Conservation (phyloP, 2,797 vertebrate genomes). For the Trichosurus vulpecula region DNA sequence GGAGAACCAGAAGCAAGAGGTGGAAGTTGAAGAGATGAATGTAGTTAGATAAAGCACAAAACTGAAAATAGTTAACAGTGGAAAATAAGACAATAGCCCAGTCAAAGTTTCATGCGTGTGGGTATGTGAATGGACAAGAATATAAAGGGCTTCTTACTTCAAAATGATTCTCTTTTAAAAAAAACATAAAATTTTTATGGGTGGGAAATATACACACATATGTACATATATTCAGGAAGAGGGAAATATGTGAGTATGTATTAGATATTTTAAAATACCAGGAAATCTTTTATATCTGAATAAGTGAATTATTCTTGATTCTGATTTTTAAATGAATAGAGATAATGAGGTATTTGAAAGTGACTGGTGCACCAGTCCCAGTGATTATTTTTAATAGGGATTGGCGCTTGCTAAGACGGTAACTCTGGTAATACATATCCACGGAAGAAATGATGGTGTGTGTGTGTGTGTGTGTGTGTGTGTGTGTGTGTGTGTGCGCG, state of each 20-base stretch:
- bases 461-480: no score
- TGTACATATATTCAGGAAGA: neutral
- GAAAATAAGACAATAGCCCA: neutral
- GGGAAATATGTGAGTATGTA: neutral
- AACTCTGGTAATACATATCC: slow-evolving; percentile 56
- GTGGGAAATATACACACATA: neutral
- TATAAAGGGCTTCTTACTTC: neutral
- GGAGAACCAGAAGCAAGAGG: neutral
- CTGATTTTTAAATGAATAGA: slow-evolving; percentile 78
- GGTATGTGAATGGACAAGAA: neutral
- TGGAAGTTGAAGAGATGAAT: neutral
- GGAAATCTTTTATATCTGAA: slow-evolving; percentile 15
- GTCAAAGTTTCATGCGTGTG: neutral
- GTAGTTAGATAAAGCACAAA: neutral
- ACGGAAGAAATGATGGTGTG: slow-evolving; percentile 58
- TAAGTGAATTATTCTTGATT: slow-evolving; percentile 65
- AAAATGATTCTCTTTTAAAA: neutral
- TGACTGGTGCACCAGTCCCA: slow-evolving; percentile 71
- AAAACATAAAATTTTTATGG: neutral
- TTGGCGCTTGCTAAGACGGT: slow-evolving; percentile 63
- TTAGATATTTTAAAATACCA: slow-evolving; percentile 43
- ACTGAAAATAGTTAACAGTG: neutral
- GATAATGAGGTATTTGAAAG: slow-evolving; percentile 79
- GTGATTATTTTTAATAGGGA: slow-evolving; percentile 83
- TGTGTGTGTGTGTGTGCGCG: no score